phyloP scores from a whole-genome alignment of 1,140 invertebrate genomes.

The Achroia grisella region DNA sequence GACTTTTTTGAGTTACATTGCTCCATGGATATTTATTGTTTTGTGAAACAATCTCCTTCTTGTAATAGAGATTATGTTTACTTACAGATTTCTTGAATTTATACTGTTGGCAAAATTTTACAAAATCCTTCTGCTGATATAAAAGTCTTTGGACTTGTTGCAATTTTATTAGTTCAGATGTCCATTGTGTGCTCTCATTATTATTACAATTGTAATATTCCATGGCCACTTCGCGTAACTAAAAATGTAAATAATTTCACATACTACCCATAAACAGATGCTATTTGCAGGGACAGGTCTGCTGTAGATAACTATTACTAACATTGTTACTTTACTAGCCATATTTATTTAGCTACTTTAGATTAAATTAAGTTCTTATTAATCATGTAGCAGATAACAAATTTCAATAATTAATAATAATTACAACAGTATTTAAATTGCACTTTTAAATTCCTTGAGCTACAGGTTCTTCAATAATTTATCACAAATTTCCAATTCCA shows the following conservation, averaged over 20 bases:
- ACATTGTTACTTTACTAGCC: no score
- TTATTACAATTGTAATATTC: slow-evolving; percentile 80
- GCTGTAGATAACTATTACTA: no score
- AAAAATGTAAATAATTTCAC: slow-evolving; percentile 24
- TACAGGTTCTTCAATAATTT: no score
- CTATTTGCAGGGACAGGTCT: no score
- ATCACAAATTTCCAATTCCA: no score
- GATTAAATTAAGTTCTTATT: no score
- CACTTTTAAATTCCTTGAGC: no score
- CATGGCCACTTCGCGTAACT: slow-evolving; percentile 79
- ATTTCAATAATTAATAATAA: no score
- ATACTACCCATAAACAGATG: no score
- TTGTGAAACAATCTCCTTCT: slow-evolving; percentile 38
- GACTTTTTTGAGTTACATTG: slow-evolving; percentile 44
- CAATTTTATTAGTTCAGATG: slow-evolving; percentile 57
- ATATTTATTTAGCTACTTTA: no score
- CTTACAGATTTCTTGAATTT: slow-evolving; percentile 38
- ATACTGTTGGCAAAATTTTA: slow-evolving; percentile 48
- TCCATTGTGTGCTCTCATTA: slow-evolving; percentile 68
- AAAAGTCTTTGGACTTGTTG: slow-evolving; percentile 50
- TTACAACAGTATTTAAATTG: no score
- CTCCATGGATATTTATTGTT: slow-evolving; percentile 64
- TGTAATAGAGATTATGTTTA: slow-evolving; percentile 23
- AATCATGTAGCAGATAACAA: no score
- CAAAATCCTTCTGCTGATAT: slow-evolving; percentile 48